These are phyloP conservation scores for Aplodontia rufa DNA, from an alignment of 2,113 vertebrate species.

Conservation along the genomic window DNA sequence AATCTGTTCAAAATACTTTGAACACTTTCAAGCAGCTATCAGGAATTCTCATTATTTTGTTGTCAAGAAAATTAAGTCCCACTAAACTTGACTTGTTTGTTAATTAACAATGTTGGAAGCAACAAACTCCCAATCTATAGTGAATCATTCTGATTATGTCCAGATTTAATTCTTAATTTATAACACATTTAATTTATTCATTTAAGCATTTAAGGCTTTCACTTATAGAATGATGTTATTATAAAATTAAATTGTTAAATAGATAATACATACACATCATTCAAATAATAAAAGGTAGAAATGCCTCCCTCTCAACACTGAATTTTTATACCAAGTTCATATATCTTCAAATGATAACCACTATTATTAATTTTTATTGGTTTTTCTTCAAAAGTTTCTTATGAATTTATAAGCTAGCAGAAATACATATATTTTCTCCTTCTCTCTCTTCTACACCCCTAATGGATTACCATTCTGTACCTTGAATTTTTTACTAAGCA, in stretches of 20 bases:
- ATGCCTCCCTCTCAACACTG: background rate
- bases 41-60: conserved; percentile 9
- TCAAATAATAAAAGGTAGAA: conserved; percentile 11
- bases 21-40: background rate
- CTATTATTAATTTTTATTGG: background rate
- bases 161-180: conserved; percentile 1
- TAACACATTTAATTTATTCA: conserved; percentile 26
- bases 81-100: background rate
- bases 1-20: conserved; percentile 14
- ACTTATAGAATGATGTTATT: background rate
- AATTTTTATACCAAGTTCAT: background rate
- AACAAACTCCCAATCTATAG: background rate
- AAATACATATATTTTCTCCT: background rate
- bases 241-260: background rate
- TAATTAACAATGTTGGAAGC: background rate
- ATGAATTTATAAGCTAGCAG: background rate
- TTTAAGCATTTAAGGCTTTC: background rate
- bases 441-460: background rate
- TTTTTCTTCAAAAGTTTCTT: conserved; percentile 7
- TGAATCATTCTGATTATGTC: conserved; percentile 16
- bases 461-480: background rate
- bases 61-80: conserved; percentile 24
- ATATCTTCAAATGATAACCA: background rate
- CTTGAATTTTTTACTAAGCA: conserved; percentile 7
- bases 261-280: background rate